Evolutionary conservation across 2,797 vertebrate genomes (phyloP), one percentile per base, ranked within the genome.

Genomic region (Sternotherus odoratus): DNA sequence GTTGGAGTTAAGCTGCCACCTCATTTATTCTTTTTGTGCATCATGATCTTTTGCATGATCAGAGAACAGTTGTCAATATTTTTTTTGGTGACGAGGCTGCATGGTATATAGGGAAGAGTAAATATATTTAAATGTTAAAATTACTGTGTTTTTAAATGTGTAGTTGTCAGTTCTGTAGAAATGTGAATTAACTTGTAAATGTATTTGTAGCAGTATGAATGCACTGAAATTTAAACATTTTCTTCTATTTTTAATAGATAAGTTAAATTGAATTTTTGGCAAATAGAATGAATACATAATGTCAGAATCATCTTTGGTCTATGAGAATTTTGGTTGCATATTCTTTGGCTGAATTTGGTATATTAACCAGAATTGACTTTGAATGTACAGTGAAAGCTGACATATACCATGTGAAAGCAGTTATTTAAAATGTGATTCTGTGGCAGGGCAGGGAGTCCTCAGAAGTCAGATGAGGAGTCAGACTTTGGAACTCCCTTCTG

Each of bases 261-360:
- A 74, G 66, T 7, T 66, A 77, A 2, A 24, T 23, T 17, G 56
- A 78, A 81, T 26, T 39, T 79, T 13, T 53, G 79, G 49, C 79
- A 21, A 77, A 23, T 50, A 36, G 49, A 26, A 48, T 77, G 3
- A 83, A 75, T 56, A 24, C 2, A 1, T 36, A 30, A 5, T 4
- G 63, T 11, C 49, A 17, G 57, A 80, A 77, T 86, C 4, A 74
- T 0, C 1, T 6, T 48, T 24, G n/a, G 53, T 91, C 0, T 5
- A 17, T 0, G 8, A 79, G n/a, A 77, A 12, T 46, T 79, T 6
- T 60, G 30, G 26, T 91, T 26, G 74, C 30, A 39, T 83, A 16
- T 0, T 0, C 39, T 23, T 88, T 48, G 15, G 81, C 46, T 66
- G 79, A 79, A 57, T 88, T 79, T 83, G 13, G 12, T 24, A 0